Conservation (phyloP, 2,888 invertebrate genomes). For the Chrysolina oricalcia region DNA sequence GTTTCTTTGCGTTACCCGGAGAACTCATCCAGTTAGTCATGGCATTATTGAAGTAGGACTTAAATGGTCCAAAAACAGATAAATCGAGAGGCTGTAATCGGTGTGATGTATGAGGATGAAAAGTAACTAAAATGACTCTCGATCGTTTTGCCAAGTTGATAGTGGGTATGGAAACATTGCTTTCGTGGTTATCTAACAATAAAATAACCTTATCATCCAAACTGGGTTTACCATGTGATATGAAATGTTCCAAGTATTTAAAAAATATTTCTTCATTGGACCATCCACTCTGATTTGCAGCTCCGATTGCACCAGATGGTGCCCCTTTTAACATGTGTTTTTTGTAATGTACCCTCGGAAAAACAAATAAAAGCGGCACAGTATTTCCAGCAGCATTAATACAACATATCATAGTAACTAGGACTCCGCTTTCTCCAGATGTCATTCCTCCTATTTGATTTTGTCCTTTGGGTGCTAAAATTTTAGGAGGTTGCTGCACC, state of each 20-base stretch:
- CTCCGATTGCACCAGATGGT: neutral
- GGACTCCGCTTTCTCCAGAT: neutral
- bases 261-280: constrained; percentile 11
- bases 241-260: constrained; percentile 5
- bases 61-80: neutral
- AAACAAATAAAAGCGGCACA: neutral
- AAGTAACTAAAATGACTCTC: no score
- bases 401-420: neutral
- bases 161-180: no score
- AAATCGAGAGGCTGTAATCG: neutral
- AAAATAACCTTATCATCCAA: neutral
- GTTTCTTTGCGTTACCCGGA: neutral
- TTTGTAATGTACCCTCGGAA: neutral
- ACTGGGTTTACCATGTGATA: neutral
- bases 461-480: neutral
- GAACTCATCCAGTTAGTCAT: neutral
- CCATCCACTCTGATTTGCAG: neutral
- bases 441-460: neutral
- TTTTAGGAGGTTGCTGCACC: constrained; percentile 2
- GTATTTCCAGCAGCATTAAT: neutral
- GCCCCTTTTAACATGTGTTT: neutral
- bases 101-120: neutral
- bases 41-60: neutral
- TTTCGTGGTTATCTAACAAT: constrained; percentile 24
- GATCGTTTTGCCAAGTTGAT: no score